phyloP scores from a whole-genome alignment of 2,113 vertebrate species.

The Malurus melanocephalus region DNA sequence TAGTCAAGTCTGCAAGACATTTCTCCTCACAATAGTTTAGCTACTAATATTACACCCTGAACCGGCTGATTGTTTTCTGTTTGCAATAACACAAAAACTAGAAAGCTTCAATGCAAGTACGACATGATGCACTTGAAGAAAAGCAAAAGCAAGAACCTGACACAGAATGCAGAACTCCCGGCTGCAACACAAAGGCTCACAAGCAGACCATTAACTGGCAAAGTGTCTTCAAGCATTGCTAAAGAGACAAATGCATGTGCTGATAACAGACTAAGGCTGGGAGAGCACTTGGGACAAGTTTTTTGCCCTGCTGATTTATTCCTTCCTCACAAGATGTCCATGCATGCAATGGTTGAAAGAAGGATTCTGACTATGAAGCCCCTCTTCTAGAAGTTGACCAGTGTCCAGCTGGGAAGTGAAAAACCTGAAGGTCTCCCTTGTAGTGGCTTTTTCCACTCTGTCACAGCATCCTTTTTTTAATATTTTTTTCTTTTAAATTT shows the following conservation, averaged over 20 bases:
- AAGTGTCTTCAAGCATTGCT: background rate
- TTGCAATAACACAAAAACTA: background rate
- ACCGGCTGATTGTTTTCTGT: background rate
- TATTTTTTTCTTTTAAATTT: background rate
- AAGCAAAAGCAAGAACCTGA: background rate
- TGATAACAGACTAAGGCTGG: background rate
- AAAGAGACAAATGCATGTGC: background rate
- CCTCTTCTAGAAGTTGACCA: background rate
- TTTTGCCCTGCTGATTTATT: background rate
- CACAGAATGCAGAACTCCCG: background rate
- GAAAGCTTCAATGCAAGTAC: background rate
- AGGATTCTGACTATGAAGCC: background rate
- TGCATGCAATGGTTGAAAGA: fast-evolving
- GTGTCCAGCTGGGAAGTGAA: background rate
- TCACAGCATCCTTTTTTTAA: background rate
- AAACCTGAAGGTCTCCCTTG: background rate
- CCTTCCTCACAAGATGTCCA: background rate
- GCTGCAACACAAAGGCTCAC: background rate
- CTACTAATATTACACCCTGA: background rate
- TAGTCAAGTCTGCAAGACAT: background rate
- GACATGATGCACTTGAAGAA: background rate
- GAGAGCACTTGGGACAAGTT: background rate
- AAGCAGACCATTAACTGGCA: background rate
- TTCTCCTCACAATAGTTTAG: background rate
- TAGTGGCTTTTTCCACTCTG: background rate